phyloP scores from a whole-genome alignment of 2,888 invertebrate species.

The Lampropteryx suffumata region DNA sequence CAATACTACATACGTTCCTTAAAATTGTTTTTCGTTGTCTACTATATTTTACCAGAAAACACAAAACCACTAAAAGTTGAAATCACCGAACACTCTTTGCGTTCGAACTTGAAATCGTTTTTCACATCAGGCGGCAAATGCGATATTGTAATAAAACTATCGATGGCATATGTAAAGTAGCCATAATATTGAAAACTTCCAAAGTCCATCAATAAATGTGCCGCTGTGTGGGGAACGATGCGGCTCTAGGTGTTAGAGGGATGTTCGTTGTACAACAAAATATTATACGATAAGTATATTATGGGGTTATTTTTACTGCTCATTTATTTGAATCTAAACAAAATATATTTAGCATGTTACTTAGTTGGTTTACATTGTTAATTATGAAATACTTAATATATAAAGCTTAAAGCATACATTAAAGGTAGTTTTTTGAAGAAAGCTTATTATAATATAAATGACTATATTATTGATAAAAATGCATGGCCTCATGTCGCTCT shows the following conservation, averaged over 20 bases:
- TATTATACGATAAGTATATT: slow-evolving; percentile 18
- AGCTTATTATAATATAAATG: no score
- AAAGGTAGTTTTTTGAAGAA: no score
- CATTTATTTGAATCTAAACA: no score
- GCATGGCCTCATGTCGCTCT: no score
- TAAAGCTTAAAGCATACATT: no score
- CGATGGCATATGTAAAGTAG: slow-evolving; percentile 79
- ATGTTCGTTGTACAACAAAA: not conserved
- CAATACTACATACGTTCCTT: not conserved
- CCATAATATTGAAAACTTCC: slow-evolving; percentile 82
- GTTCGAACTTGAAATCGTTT: slow-evolving; percentile 55
- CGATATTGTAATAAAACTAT: slow-evolving; percentile 82
- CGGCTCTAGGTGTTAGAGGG: slow-evolving; percentile 28
- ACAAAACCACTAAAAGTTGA: slow-evolving; percentile 37
- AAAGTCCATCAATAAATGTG: slow-evolving; percentile 82
- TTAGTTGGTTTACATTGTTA: no score
- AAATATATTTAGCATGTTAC: no score
- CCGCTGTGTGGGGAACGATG: slow-evolving; percentile 69
- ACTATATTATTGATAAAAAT: no score
- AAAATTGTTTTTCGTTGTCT: no score
- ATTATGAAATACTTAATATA: no score
- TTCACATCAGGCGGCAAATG: slow-evolving; percentile 81
- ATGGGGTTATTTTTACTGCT: no score
- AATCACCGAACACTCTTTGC: slow-evolving; percentile 46
- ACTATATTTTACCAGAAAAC: slow-evolving; percentile 4